Evolutionary conservation across 2,888 invertebrate genomes (phyloP).

Genomic region (Agonopterix arenella): DNA sequence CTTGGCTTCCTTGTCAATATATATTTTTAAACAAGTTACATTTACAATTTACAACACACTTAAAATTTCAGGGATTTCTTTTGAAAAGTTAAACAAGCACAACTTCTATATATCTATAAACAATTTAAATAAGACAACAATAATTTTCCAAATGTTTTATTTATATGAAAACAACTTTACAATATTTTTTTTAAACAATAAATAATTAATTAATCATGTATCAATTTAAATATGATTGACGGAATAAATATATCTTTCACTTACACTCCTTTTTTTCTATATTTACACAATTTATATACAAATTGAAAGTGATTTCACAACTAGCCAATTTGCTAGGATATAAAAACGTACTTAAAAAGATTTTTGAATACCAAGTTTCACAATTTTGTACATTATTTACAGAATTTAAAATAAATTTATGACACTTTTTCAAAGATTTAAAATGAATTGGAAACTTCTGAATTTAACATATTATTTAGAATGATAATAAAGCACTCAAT

Average conservation of each 20-base stretch:
- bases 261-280: conserved; percentile 28
- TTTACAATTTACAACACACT: no score
- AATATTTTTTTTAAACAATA: conserved; percentile 65
- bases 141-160: conserved; percentile 46
- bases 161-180: conserved; percentile 72
- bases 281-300: conserved; percentile 68
- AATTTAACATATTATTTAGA: no score
- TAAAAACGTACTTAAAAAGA: conserved; percentile 28
- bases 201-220: conserved; percentile 54
- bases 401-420: conserved; percentile 14
- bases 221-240: conserved; percentile 58
- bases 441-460: no score
- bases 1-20: no score
- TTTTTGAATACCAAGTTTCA: conserved; percentile 29
- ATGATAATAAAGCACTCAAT: background rate
- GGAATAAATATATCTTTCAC: conserved; percentile 65
- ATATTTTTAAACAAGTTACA: no score
- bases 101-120: background rate
- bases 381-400: conserved; percentile 66
- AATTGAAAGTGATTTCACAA: conserved; percentile 25
- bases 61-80: no score
- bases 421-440: no score
- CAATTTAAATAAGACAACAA: background rate
- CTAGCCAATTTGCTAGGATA: conserved; percentile 48
- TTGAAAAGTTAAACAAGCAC: no score